Percentiles rank a stretch among this genome's conserved stretches.
Evolutionary conservation across 1,140 invertebrate species (phyloP).

Genomic region (Drosophila nigromelanica): DNA sequence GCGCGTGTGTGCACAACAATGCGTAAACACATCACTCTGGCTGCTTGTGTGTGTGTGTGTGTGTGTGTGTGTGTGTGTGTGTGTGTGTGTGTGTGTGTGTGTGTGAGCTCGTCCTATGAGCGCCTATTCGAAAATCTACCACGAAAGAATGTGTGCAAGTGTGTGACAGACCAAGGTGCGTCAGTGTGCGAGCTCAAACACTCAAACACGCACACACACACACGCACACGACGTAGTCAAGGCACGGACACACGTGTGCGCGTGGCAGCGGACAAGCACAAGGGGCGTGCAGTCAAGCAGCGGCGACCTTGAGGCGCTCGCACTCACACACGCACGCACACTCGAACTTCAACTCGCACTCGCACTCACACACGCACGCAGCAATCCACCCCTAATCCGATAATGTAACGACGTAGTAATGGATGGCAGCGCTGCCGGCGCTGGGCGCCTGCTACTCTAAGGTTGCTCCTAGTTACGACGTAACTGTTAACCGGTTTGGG

Average conservation of each 20-base stretch:
- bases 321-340: background rate
- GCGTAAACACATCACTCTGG: conserved; percentile 41
- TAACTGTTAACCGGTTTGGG: conserved; percentile 79
- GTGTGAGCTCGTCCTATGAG: conserved; percentile 43
- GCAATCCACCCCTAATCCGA: conserved; percentile 54
- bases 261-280: conserved; percentile 15
- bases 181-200: conserved; percentile 44
- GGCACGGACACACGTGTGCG: conserved; percentile 1
- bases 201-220: conserved; percentile 5
- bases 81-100: conserved; percentile 20
- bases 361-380: background rate
- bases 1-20: conserved; percentile 41
- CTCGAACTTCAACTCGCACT: background rate
- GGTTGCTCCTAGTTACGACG: conserved; percentile 84
- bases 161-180: conserved; percentile 50
- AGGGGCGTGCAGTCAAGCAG: conserved; percentile 24
- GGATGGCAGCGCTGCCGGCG: background rate
- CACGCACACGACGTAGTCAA: background rate
- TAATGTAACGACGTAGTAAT: conserved; percentile 79
- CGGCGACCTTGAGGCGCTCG: conserved; percentile 59
- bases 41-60: conserved; percentile 12
- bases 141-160: conserved; percentile 83
- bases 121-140: conserved; percentile 75
- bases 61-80: conserved; percentile 5
- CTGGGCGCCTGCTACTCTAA: conserved; percentile 76